These are phyloP conservation scores for Melanerpes formicivorus DNA, from an alignment of 2,113 vertebrate genomes.

Conservation along the genomic window DNA sequence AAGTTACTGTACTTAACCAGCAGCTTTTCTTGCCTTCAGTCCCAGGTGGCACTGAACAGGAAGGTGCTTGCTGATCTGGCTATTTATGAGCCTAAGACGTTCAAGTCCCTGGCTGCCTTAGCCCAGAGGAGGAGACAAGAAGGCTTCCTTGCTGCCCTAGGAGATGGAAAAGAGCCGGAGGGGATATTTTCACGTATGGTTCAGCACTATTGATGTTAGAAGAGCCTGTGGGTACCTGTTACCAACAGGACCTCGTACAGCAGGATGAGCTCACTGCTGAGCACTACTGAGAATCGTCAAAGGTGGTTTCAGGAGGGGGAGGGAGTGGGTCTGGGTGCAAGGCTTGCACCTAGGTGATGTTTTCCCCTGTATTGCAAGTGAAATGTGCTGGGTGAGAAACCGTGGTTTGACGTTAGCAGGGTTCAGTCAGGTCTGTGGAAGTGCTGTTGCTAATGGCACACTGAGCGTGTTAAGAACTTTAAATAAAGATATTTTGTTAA, in stretches of 20 bases:
- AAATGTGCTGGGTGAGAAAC: neutral
- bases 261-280: rapidly evolving
- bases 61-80: conserved; percentile 88
- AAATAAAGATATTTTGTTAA: neutral
- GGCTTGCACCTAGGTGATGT: rapidly evolving
- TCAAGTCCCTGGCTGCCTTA: conserved; percentile 87
- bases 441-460: rapidly evolving
- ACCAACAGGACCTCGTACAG: neutral
- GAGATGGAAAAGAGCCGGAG: conserved; percentile 86
- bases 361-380: neutral
- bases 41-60: conserved; percentile 90
- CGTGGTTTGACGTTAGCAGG: rapidly evolving
- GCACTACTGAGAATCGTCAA: neutral
- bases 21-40: conserved; percentile 59
- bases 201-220: conserved; percentile 67
- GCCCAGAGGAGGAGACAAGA: conserved; percentile 86
- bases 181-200: conserved; percentile 91
- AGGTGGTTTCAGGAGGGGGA: neutral
- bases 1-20: neutral
- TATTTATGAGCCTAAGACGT: conserved; percentile 91
- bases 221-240: rapidly evolving
- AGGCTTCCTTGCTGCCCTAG: conserved; percentile 86
- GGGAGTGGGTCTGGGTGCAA: rapidly evolving
- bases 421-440: neutral
- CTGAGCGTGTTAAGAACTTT: neutral